A percentile compares a stretch with the other conserved stretches of the same genome.
These are phyloP conservation scores for Drosophila kanekoi DNA, from an alignment of 2,888 invertebrate genomes.

Conservation along the genomic window DNA sequence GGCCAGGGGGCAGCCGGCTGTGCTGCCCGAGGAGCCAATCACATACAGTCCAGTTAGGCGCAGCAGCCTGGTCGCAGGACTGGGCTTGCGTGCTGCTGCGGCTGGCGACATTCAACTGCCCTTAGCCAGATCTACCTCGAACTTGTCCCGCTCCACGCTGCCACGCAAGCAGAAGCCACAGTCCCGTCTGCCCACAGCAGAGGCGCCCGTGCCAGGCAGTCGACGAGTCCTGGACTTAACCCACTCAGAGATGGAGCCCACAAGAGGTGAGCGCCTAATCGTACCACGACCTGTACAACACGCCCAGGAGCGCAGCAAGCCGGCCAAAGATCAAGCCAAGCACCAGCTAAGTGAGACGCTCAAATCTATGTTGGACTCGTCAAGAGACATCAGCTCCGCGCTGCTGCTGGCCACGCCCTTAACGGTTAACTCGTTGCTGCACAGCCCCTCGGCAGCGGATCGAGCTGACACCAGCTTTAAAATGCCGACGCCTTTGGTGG, in stretches of 20 bases:
- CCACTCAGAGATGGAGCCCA: background rate
- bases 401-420: conserved; percentile 37
- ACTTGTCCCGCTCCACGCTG: conserved; percentile 14
- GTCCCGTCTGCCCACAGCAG: conserved; percentile 1
- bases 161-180: conserved; percentile 5
- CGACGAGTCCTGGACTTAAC: background rate
- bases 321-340: background rate
- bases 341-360: conserved; percentile 10
- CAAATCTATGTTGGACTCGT: conserved; percentile 31
- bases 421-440: conserved; percentile 8
- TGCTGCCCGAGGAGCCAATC: conserved; percentile 50
- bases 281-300: background rate
- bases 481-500: conserved; percentile 31
- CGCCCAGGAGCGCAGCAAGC: background rate
- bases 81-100: background rate
- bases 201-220: background rate
- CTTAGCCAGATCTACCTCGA: conserved; percentile 36
- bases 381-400: conserved; percentile 36
- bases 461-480: conserved; percentile 5
- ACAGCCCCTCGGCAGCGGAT: conserved; percentile 16
- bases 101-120: conserved; percentile 3
- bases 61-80: conserved; percentile 34
- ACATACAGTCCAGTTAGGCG: conserved; percentile 28
- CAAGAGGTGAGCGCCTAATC: background rate
- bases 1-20: conserved; percentile 51